Base-by-base conservation (phyloP, 2,888 invertebrate species). In the Melanostoma scalare region DNA sequence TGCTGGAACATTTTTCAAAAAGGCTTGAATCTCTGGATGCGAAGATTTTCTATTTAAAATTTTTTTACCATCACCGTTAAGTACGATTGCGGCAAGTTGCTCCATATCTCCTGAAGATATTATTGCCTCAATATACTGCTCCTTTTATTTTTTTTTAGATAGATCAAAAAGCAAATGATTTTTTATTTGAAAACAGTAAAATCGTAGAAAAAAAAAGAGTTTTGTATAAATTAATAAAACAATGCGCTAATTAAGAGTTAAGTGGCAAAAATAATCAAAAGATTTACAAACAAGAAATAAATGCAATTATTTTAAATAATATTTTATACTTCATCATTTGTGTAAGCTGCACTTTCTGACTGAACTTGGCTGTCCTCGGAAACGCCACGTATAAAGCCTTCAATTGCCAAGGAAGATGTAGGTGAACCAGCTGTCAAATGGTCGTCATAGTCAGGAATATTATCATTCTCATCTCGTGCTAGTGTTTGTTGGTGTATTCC, bases 21-120 rank as follows among this genome's bases (percentile, higher is more conserved):
- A 97, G 9, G 96, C 94, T 91, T 97, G 96, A 50, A 97, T 93
- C 89, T 97, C 97, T 4, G 94, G 93, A 90, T 96, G 96, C 82
- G 93, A 92, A 73, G 96, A 94, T 87, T 93, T 92, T 87, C 94
- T 93, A 74, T 96, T 94, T 88, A 95, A 91, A 87, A 97, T 92
- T 91, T 94, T 93, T 85, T 95, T 92, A 0, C 98, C 98, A 89
- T 97, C 96, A 3, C 98, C 98, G 87, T 96, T 96, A 31, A 98
- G 92, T 9, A 98, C 97, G 87, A 98, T 92, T 65, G 96, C 94
- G 35, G 98, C 98, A 88, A 98, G 92, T 92, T 96, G 95, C 89
- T 97, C 97, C 95, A 98, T 95, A 89, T 97, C 97, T 6, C 96
- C 95, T 85, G 93, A 92, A 87, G 94, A 94, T 65, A 96, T 93